Conservation (phyloP, 2,888 invertebrate species). For the Spodoptera littoralis region DNA sequence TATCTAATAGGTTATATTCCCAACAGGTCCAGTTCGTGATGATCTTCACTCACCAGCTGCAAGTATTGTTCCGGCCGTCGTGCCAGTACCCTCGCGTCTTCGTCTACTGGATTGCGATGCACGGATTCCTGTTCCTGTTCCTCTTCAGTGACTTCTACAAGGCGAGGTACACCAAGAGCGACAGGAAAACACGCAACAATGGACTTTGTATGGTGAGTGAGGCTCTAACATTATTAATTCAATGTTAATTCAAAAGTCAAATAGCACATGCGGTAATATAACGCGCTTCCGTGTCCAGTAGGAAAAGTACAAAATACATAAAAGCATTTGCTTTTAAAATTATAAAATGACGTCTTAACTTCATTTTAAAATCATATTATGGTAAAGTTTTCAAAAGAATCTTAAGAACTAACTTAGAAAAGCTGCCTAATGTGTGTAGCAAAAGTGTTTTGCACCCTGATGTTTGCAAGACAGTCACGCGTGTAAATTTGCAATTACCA, state of each 20-base stretch:
- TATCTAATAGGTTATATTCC: not conserved
- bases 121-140: constrained; percentile 97
- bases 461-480: constrained; percentile 3
- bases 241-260: constrained; percentile 42
- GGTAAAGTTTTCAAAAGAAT: no score
- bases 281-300: constrained; percentile 21
- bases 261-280: constrained; percentile 22
- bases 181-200: constrained; percentile 70
- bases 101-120: constrained; percentile 98
- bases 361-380: no score
- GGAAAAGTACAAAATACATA: constrained; percentile 17
- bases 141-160: constrained; percentile 98
- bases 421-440: not conserved
- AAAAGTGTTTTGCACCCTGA: constrained; percentile 3
- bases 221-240: constrained; percentile 1
- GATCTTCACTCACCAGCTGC: constrained; percentile 97
- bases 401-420: not conserved
- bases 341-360: constrained; percentile 18
- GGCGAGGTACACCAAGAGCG: constrained; percentile 90
- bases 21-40: constrained; percentile 96
- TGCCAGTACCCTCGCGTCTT: constrained; percentile 97
- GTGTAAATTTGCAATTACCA: constrained; percentile 37
- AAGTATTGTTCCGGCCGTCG: constrained; percentile 95
- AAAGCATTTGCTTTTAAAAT: constrained; percentile 19
- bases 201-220: constrained; percentile 92